Evolutionary conservation across 2,888 invertebrate species (phyloP), one percentile per base, ranked within the genome.

Genomic region (Axea sp.): DNA sequence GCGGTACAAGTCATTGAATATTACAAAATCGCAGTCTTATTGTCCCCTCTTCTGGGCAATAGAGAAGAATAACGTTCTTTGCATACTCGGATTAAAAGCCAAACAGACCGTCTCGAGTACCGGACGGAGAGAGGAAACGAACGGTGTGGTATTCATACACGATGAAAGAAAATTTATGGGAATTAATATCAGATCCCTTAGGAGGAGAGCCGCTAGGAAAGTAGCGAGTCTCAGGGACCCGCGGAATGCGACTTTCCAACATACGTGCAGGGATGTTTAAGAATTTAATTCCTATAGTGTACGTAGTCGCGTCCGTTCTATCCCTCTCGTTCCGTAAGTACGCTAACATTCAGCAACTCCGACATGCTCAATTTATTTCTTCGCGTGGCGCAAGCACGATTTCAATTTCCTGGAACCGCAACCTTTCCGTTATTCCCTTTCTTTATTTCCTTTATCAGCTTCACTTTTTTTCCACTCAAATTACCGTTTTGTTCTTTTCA

Each of bases 361-460:
- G 41, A 11, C 55, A 35, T 64, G 89, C 88, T 88, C 88, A 89
- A 88, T 88, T 88, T 88, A 88, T 88, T 88, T 88, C 88, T 86
- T 85, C 84, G 82, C 77, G 73, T 76, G 78, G 75, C 26, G 45
- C 37, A 22, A 33, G 73, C 74, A 72, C 73, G 73, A 77, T 75
- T 77, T 77, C 76, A 76, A 78, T 78, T 78, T 78, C 51, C 65
- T 64, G 59, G 15, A 11, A 30, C 14, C 33, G 45, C 22, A 14
- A 35, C 9, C 41, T 8, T n/a, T 15, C 26, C 45, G n/a, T n/a
- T n/a, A n/a, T n/a, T 45, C 35, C 45, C 12, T 45, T 37, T 37
- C 9, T 2, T n/a, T 9, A 28, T 15, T 12, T 6, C 12, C 6
- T 2, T 22, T 11, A n/a, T 0, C 30, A 24, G 12, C 33, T 8